Conservation (phyloP, 2,113 vertebrate genomes). For the Ascaphus truei region DNA sequence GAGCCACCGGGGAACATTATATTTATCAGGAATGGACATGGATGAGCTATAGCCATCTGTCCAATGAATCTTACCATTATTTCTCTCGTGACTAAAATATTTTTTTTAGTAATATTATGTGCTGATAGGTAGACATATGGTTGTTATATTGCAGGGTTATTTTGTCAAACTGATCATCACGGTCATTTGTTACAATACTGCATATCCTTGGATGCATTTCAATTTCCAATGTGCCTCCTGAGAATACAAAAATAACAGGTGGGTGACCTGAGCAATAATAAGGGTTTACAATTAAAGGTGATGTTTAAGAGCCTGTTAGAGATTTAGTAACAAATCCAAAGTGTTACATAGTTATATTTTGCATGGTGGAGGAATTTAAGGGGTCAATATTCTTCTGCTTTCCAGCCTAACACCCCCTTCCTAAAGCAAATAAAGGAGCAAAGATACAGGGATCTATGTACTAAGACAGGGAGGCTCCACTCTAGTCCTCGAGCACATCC, state of each 20-base stretch:
- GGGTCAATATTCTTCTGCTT: too few species aligned
- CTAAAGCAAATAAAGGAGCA: too few species aligned
- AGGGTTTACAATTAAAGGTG: too few species aligned
- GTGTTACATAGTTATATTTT: too few species aligned
- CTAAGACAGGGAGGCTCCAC: too few species aligned
- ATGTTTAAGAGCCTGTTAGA: too few species aligned
- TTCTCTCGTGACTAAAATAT: conserved; percentile 7
- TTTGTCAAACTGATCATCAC: conserved; percentile 22
- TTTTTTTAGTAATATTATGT: conserved; percentile 23
- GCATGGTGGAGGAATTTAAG: too few species aligned
- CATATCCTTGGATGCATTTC: conserved; percentile 24
- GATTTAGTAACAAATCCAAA: too few species aligned
- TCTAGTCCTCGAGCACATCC: too few species aligned
- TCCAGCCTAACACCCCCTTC: too few species aligned
- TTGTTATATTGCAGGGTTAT: conserved; percentile 22
- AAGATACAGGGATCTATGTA: too few species aligned
- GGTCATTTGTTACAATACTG: conserved; percentile 17
- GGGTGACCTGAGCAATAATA: too few species aligned
- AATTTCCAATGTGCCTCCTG: neutral
- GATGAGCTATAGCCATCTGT: conserved; percentile 27
- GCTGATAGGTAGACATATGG: conserved; percentile 36
- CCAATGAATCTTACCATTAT: conserved; percentile 13
- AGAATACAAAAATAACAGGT: neutral
- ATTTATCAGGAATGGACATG: conserved; percentile 22
- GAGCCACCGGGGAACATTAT: conserved; percentile 22